Conservation (phyloP, 2,797 vertebrate species). For the Poecilia wingei region DNA sequence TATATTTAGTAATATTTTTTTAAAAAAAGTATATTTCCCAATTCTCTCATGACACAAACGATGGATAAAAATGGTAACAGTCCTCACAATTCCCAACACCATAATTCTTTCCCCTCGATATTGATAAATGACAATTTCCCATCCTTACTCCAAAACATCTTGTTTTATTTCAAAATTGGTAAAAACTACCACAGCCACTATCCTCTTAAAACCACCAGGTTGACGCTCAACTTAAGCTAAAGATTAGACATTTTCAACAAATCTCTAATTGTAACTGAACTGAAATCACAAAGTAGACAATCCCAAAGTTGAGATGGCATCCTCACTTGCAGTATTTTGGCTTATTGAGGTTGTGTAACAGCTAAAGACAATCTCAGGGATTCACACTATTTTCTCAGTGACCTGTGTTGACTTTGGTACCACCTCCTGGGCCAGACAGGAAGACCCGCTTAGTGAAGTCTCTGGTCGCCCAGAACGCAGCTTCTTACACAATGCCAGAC, state of each 20-base stretch:
- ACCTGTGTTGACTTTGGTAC: slow-evolving; percentile 73
- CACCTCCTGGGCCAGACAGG: slow-evolving; percentile 76
- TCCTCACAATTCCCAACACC: not conserved
- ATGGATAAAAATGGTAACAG: not conserved
- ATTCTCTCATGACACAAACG: not conserved
- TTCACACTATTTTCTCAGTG: slow-evolving; percentile 54
- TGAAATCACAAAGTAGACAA: not conserved
- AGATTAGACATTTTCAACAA: not conserved
- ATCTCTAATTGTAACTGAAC: not conserved
- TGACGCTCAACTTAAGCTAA: not conserved
- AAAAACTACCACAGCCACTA: not conserved
- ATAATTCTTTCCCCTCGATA: not conserved
- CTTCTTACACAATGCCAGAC: slow-evolving; percentile 81
- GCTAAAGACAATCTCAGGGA: slow-evolving; percentile 38
- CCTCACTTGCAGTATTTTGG: not conserved
- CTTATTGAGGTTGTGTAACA: slow-evolving; percentile 7
- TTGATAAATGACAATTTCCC: not conserved
- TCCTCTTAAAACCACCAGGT: not conserved
- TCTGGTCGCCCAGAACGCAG: slow-evolving; percentile 77
- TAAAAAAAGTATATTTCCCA: not conserved
- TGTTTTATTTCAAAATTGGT: not conserved
- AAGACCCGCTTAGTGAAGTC: slow-evolving; percentile 78
- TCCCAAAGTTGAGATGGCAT: slow-evolving; percentile 10
- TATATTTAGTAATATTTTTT: not conserved
- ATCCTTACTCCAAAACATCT: not conserved